Evolutionary conservation across 2,113 vertebrate genomes (phyloP).

Genomic region (Callipepla squamata): DNA sequence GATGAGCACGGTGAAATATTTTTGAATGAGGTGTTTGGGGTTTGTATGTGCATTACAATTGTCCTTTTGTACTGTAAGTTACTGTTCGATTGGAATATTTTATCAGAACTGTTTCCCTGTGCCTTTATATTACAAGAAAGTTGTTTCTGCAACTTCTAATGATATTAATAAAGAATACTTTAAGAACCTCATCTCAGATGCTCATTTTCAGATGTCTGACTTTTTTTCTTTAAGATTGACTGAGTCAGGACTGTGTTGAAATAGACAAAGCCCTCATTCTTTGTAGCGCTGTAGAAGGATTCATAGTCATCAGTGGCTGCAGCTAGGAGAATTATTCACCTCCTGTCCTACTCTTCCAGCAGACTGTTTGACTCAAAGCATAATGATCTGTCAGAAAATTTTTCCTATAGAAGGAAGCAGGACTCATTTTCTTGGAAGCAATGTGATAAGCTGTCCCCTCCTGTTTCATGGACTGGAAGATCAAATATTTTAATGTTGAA

Average conservation of each 20-base stretch:
- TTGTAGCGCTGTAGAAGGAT: not conserved
- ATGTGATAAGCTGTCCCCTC: not conserved
- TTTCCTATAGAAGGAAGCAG: not conserved
- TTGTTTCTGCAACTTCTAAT: slow-evolving; percentile 98
- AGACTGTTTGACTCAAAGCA: not conserved
- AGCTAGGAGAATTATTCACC: not conserved
- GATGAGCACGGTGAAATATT: slow-evolving; percentile 78
- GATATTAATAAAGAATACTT: slow-evolving; percentile 93
- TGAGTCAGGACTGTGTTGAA: not conserved
- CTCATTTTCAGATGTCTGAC: not conserved
- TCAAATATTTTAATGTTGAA: not conserved
- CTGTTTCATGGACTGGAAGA: not conserved
- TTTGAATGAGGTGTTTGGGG: slow-evolving; percentile 84
- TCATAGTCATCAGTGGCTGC: not conserved
- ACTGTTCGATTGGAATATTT: slow-evolving; percentile 90
- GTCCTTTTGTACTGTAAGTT: slow-evolving; percentile 96
- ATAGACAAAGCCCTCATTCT: not conserved
- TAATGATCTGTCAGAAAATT: not conserved
- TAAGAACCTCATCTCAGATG: slow-evolving; percentile 70
- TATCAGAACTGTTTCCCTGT: slow-evolving; percentile 97
- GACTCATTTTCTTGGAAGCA: not conserved
- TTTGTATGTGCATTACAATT: slow-evolving; percentile 93
- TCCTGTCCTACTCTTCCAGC: not conserved
- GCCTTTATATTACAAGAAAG: slow-evolving; percentile 98
- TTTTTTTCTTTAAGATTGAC: not conserved